A percentile compares a stretch with the other conserved stretches of the same genome.
Conservation (phyloP, 2,888 invertebrate genomes). For the Fragum whitleyi region DNA sequence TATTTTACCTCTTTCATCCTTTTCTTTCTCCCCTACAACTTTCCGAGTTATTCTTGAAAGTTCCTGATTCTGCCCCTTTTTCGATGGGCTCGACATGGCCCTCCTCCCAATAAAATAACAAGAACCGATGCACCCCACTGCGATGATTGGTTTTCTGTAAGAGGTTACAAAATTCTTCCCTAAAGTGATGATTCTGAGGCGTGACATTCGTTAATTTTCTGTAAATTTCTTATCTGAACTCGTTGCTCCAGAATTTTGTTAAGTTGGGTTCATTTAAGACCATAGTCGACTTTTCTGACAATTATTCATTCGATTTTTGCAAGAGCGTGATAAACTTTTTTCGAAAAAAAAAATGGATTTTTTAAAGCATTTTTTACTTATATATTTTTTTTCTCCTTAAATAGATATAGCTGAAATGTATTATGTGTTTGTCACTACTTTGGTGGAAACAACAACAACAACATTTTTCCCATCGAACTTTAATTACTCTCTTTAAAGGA, state of each 20-base stretch:
- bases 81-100: slow-evolving; percentile 7
- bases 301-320: neutral
- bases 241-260: neutral
- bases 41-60: slow-evolving; percentile 3
- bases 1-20: slow-evolving; percentile 21
- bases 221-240: too few relatives aligned
- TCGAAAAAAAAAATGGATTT: too few relatives aligned
- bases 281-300: neutral
- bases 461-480: neutral
- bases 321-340: too few relatives aligned
- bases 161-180: slow-evolving; percentile 8
- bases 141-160: neutral
- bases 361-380: too few relatives aligned
- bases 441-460: neutral
- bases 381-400: too few relatives aligned
- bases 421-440: too few relatives aligned
- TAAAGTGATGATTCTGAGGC: neutral
- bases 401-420: too few relatives aligned
- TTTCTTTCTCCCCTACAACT: slow-evolving; percentile 11
- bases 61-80: neutral
- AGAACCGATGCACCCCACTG: slow-evolving; percentile 3
- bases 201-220: slow-evolving; percentile 14
- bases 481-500: slow-evolving; percentile 15
- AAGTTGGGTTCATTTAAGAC: neutral
- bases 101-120: neutral